Conservation (phyloP, 37 sponge, comb jelly and placozoan species). For the Spongilla lacustris region DNA sequence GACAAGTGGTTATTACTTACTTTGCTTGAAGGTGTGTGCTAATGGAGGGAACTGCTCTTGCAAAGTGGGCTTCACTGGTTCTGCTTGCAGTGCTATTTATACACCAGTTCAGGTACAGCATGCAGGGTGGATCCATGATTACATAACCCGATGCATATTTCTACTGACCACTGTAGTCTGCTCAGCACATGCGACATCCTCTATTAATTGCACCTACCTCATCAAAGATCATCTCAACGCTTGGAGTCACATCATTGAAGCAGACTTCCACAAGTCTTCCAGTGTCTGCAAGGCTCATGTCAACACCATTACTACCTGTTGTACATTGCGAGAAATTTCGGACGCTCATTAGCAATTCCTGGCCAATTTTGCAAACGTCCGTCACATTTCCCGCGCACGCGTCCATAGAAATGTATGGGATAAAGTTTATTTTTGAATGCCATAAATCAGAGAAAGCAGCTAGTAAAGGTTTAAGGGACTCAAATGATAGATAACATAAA, state of each 20-base stretch:
- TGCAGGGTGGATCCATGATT: not conserved
- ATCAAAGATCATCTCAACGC: not conserved
- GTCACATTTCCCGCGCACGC: too few species aligned
- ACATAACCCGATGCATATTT: not conserved
- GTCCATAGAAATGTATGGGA: too few species aligned
- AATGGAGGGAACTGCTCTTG: conserved; percentile 59
- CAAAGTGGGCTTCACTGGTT: conserved; percentile 55
- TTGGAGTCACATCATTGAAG: not conserved
- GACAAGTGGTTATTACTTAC: not conserved
- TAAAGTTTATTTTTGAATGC: too few species aligned
- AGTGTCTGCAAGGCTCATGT: not conserved
- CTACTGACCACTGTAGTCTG: not conserved
- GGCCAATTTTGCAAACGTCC: too few species aligned
- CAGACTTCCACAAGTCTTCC: not conserved
- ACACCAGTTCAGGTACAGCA: not conserved
- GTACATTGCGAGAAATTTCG: too few species aligned
- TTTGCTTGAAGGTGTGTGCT: conserved; percentile 39
- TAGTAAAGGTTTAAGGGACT: too few species aligned
- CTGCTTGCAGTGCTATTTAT: conserved; percentile 25
- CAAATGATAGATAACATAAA: too few species aligned
- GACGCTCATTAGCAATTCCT: too few species aligned
- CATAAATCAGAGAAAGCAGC: too few species aligned
- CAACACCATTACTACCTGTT: not conserved
- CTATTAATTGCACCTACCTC: not conserved
- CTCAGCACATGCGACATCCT: not conserved